phyloP scores from a whole-genome alignment of 2,113 vertebrate species.

The Chaenogobius annularis region DNA sequence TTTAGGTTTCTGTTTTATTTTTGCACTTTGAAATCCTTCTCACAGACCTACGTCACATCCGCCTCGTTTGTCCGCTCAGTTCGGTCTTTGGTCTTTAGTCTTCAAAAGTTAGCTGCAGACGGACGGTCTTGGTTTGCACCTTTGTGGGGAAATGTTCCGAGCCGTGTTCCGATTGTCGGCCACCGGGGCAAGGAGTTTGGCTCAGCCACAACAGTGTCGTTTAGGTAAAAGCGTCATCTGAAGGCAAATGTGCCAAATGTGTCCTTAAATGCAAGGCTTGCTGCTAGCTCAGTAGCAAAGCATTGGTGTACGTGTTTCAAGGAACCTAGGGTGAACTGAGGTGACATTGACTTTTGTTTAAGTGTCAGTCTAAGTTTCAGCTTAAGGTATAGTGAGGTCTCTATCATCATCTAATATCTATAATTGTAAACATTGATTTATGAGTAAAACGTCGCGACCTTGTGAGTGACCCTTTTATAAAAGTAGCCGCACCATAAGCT shows the following conservation, averaged over 20 bases:
- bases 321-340: constrained; percentile 17
- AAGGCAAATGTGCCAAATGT: not conserved
- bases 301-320: not conserved
- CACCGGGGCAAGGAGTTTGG: constrained; percentile 60
- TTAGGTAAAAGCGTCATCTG: constrained; percentile 54
- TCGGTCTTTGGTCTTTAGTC: not conserved
- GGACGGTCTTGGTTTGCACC: constrained; percentile 18
- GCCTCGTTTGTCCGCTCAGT: constrained; percentile 20
- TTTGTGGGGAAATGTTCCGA: constrained; percentile 74
- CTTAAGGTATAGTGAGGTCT: not conserved
- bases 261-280: not conserved
- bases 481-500: constrained; percentile 15
- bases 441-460: constrained; percentile 55
- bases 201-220: constrained; percentile 51
- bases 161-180: constrained; percentile 60
- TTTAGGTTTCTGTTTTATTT: not conserved
- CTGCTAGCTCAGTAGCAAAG: constrained; percentile 32
- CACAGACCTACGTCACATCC: constrained; percentile 30
- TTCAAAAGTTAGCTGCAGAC: not conserved
- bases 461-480: constrained; percentile 66
- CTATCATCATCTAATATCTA: not conserved
- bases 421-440: not conserved
- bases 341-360: constrained; percentile 45
- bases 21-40: not conserved
- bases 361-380: not conserved